phyloP scores from a whole-genome alignment of 2,888 invertebrate species.

The Timandra comae region DNA sequence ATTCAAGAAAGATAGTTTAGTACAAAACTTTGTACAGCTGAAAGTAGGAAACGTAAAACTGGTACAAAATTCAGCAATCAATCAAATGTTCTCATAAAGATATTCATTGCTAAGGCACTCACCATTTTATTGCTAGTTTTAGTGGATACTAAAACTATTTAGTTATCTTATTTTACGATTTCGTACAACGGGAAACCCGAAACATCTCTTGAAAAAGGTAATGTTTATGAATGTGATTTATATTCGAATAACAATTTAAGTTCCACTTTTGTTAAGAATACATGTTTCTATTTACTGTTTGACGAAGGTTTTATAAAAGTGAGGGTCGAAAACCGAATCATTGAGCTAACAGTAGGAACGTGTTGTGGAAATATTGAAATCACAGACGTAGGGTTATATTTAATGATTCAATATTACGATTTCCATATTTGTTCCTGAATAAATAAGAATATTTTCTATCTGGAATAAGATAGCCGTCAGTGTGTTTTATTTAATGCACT shows the following conservation, averaged over 20 bases:
- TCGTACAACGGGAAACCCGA: constrained; percentile 39
- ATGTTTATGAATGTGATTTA: constrained; percentile 50
- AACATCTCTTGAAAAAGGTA: constrained; percentile 45
- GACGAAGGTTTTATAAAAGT: no score
- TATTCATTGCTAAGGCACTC: constrained; percentile 60
- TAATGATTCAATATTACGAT: no score
- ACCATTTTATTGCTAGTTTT: constrained; percentile 64
- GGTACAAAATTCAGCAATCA: constrained; percentile 48
- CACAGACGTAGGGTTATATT: no score
- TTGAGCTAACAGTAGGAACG: no score
- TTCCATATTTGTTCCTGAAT: no score
- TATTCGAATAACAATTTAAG: constrained; percentile 13
- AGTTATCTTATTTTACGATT: constrained; percentile 64
- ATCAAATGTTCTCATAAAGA: constrained; percentile 62
- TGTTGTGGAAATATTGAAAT: no score
- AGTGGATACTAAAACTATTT: constrained; percentile 63
- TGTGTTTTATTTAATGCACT: no score
- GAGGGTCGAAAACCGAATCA: no score
- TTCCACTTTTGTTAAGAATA: constrained; percentile 12
- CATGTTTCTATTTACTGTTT: constrained; percentile 7
- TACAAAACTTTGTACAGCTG: background rate
- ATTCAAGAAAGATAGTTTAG: no score
- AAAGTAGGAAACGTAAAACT: no score
- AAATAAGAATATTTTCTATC: no score
- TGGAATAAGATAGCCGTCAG: no score